Evolutionary conservation across 2,113 vertebrate species (phyloP), one percentile per base, ranked within the genome.

Genomic region (Dipodomys merriami): DNA sequence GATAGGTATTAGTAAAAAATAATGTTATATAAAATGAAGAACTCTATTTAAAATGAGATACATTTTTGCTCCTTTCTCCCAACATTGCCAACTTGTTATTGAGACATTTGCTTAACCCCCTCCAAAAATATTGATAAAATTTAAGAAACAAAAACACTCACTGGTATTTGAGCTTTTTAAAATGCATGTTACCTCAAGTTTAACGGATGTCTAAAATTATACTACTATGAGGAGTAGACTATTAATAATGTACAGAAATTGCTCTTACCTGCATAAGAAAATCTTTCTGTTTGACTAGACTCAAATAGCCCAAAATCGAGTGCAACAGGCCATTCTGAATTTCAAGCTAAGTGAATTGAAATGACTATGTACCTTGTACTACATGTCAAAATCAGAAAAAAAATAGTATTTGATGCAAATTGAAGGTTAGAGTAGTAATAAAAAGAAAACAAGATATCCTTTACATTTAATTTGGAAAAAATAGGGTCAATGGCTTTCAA

Each of bases 331-430:
- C 80, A 95, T 94, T 91, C 83, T 79, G 27, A 65, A 94, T 95
- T 97, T 96, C 90, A 91, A 84, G 96, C 94, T 95, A 95, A 94
- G 92, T 96, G 93, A 95, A 92, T 93, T 92, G 95, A 76, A 96
- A 94, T 92, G 84, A 91, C 57, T 83, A 81, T 80, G 90, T 86
- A 81, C 64, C 86, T 96, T 94, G 86, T 80, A 96, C 80, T 96
- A 83, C 68, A 81, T 94, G 92, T 95, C 91, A 96, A 96, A 96
- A 96, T 81, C 88, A 91, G 86, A 94, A 96, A 94, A 91, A 20
- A 77, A 72, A 78, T 92, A 93, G n/a, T 68, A 92, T 93, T 96
- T 97, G 67, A 83, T 95, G 72, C 94, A 86, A 94, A 94, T 78
- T 91, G 71, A 91, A 92, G 81, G 84, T 94, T 82, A 88, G 76